phyloP scores from a whole-genome alignment of 2,888 invertebrate species.

The Agrotis segetum region DNA sequence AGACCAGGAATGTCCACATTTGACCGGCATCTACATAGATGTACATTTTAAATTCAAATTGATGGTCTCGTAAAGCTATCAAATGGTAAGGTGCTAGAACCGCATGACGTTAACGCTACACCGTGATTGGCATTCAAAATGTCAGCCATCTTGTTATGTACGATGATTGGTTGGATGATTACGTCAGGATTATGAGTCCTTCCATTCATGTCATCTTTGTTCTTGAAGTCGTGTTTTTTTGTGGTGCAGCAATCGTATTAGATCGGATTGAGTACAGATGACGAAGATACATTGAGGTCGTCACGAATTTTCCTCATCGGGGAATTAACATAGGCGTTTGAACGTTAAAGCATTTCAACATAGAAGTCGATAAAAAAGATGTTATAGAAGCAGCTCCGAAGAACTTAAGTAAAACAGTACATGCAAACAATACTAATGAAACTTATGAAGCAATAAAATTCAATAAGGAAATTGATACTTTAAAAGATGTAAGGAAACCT shows the following conservation, averaged over 20 bases:
- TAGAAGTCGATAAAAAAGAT: constrained; percentile 26
- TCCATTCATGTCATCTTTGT: constrained; percentile 75
- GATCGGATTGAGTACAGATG: constrained; percentile 51
- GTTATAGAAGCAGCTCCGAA: constrained; percentile 17
- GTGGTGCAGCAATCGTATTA: constrained; percentile 54
- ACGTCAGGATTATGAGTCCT: constrained; percentile 76
- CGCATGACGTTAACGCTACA: constrained; percentile 81
- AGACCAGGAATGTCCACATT: constrained; percentile 87
- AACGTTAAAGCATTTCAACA: constrained; percentile 41
- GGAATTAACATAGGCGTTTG: constrained; percentile 42
- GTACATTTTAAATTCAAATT: constrained; percentile 90
- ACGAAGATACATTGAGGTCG: constrained; percentile 56
- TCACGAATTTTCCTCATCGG: constrained; percentile 61
- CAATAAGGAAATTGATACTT: constrained; percentile 56
- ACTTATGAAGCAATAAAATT: constrained; percentile 35
- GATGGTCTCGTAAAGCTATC: constrained; percentile 90
- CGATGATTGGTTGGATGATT: constrained; percentile 76
- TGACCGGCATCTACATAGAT: constrained; percentile 89
- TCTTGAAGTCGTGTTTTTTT: constrained; percentile 58
- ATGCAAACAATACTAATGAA: constrained; percentile 32
- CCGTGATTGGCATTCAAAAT: constrained; percentile 86
- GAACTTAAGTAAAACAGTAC: constrained; percentile 31
- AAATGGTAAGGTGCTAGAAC: constrained; percentile 86
- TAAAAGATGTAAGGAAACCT: constrained; percentile 40
- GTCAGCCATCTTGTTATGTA: constrained; percentile 85